These are phyloP conservation scores for Cynopterus brachyotis DNA, from an alignment of 2,113 vertebrate genomes.

Conservation along the genomic window DNA sequence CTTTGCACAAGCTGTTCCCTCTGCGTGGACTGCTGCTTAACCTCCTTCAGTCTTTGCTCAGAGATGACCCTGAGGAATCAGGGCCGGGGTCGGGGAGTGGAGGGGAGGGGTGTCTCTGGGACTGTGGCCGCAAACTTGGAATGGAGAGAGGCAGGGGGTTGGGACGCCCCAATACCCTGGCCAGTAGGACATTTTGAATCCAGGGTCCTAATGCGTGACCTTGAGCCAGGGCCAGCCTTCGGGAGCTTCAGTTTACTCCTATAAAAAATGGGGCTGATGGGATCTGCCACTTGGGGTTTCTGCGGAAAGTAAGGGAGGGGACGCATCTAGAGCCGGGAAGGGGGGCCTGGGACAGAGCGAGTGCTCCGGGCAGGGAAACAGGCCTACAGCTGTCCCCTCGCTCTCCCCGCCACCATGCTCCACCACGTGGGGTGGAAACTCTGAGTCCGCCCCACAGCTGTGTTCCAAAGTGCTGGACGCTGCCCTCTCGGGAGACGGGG, in stretches of 20 bases:
- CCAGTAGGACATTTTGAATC: background rate
- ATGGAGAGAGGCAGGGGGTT: background rate
- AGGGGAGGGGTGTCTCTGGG: background rate
- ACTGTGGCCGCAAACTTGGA: fast-evolving
- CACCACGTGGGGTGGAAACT: slow-evolving; percentile 51
- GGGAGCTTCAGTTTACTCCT: background rate
- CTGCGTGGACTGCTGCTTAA: background rate
- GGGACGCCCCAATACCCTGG: background rate
- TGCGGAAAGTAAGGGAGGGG: background rate
- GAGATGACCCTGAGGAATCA: background rate
- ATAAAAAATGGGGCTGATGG: background rate
- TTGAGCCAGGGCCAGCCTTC: too few species aligned
- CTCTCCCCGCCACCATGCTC: background rate
- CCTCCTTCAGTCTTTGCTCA: background rate
- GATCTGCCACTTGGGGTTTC: background rate
- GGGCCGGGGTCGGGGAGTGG: background rate
- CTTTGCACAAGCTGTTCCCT: background rate
- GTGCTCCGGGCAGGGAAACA: background rate
- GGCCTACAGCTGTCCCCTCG: background rate
- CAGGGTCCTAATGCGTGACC: background rate
- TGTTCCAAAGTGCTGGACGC: background rate
- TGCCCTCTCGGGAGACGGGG: slow-evolving; percentile 37
- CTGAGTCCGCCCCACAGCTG: slow-evolving; percentile 60
- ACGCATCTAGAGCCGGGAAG: fast-evolving
- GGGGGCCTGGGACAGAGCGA: background rate